Percentiles rank a stretch among this genome's conserved stretches.
Evolutionary conservation across 2,797 vertebrate genomes (phyloP).

Genomic region (Gobio occitaniae): DNA sequence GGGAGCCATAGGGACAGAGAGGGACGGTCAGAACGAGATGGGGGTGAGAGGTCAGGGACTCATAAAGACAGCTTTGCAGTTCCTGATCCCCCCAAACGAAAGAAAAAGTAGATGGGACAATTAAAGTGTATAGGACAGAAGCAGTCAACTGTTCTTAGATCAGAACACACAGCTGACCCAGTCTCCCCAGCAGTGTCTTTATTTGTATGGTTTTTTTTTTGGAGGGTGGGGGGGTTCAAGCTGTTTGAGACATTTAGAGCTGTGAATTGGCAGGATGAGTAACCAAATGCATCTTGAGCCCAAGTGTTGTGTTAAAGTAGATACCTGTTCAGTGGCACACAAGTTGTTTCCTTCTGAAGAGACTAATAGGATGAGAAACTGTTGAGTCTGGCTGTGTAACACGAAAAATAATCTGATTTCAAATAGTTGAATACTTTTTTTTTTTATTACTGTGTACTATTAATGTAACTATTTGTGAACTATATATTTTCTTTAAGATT

Average conservation of each 20-base stretch:
- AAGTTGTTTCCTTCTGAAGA: background rate
- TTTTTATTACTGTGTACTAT: background rate
- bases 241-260: conserved; percentile 6
- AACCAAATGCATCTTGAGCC: conserved; percentile 11
- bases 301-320: conserved; percentile 12
- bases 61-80: conserved; percentile 88
- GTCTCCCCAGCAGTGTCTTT: conserved; percentile 62
- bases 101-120: conserved; percentile 99
- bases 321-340: background rate
- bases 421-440: background rate
- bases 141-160: conserved; percentile 58
- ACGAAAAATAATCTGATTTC: background rate
- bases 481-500: conserved; percentile 23
- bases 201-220: background rate
- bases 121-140: conserved; percentile 70
- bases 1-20: conserved; percentile 76
- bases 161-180: conserved; percentile 61
- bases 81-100: conserved; percentile 93
- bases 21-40: conserved; percentile 65
- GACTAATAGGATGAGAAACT: background rate
- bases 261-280: conserved; percentile 11
- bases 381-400: background rate
- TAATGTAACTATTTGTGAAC: conserved; percentile 12
- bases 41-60: conserved; percentile 73
- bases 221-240: background rate